Percentiles rank a stretch among this genome's conserved stretches.
These are phyloP conservation scores for Holotrichia oblita DNA, from an alignment of 1,140 invertebrate genomes.

Conservation along the genomic window DNA sequence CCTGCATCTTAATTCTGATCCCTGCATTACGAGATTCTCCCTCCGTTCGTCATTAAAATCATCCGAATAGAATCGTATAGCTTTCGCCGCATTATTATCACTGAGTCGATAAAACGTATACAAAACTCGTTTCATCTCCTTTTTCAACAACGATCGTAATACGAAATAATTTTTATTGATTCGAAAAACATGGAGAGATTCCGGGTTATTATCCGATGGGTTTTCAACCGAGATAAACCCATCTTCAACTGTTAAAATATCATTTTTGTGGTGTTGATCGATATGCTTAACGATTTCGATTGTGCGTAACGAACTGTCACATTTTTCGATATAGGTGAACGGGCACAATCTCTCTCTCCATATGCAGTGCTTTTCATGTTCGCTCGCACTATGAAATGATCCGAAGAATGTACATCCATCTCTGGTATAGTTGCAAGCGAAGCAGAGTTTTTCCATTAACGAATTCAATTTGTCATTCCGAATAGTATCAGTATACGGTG, in stretches of 20 bases:
- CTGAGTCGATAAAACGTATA: background rate
- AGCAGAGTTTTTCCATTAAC: background rate
- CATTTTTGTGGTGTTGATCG: background rate
- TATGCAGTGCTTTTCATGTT: background rate
- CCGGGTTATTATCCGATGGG: background rate
- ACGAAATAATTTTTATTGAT: background rate
- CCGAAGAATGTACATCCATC: background rate
- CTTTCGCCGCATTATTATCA: background rate
- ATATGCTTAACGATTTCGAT: background rate
- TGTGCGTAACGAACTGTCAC: background rate
- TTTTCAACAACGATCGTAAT: background rate
- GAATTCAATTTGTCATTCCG: background rate
- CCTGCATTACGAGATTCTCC: background rate
- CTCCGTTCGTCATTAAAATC: background rate
- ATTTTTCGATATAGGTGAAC: background rate
- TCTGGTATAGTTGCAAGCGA: background rate
- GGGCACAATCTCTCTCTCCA: background rate
- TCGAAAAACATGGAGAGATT: background rate
- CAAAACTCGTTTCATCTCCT: background rate
- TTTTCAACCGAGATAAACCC: background rate
- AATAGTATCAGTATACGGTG: background rate
- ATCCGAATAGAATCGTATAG: background rate
- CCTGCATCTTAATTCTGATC: background rate
- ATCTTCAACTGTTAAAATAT: background rate
- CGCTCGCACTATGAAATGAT: background rate